Evolutionary conservation across 2,113 vertebrate genomes (phyloP), one percentile per base, ranked within the genome.

Genomic region (Clinocottus analis): DNA sequence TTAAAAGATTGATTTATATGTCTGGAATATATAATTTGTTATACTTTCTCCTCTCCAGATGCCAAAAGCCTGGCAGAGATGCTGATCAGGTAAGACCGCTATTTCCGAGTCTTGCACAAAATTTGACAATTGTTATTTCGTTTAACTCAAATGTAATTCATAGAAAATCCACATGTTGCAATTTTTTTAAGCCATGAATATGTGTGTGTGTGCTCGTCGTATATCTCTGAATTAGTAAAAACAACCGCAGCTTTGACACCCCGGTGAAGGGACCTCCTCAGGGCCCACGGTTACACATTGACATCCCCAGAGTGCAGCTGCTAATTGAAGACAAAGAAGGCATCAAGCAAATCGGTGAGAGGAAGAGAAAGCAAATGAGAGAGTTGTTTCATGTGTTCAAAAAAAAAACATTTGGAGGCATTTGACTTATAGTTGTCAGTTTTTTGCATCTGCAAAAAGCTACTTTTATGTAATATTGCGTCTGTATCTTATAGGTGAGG

Each of bases 251-350:
- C 90, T 99, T 99, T 66, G 98, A 99, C 93, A 99, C 98, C 9
- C 98, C 98, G 0, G 98, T 99, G 90, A 99, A 99, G 93, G 98
- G 98, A 0, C 97, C 97, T 9, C 97, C 98, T 0, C 97, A 98
- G 87, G 98, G 98, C n/a, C 98, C 98, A 3, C 95, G 98, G 11
- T 94, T 99, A 53, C 98, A 99, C 93, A 99, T 99, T 0, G 98
- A 99, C 92, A 99, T 99, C 84, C 98, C 98, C 0, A 95, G 98
- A 7, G 98, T 99, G 11, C 98, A 99, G 93, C 95, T 99, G 67
- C 96, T 99, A 66, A 99, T 99, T 41, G 98, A 99, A 89, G 98
- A 99, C 94, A 99, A 99, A 92, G 98, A 99, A 69, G 98, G 98
- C 88, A 98, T 99, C 95, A 99, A 99, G 71, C 98, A 99, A 89